A percentile compares a stretch with the other conserved stretches of the same genome.
Evolutionary conservation across 2,888 invertebrate genomes (phyloP).

Genomic region (Leptinotarsa haldemani): DNA sequence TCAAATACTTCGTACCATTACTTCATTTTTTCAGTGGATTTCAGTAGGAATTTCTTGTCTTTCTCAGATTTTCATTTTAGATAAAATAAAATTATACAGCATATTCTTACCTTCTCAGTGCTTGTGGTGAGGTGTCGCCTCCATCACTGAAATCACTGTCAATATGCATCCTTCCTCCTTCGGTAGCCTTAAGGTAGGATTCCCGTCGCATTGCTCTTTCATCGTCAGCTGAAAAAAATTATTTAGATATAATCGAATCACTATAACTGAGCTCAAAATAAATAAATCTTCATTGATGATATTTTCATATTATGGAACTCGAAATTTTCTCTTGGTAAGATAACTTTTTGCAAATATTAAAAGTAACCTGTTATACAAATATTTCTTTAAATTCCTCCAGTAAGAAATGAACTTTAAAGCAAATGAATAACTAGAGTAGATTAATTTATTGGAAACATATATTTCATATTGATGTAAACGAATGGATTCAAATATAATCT

Average conservation of each 20-base stretch:
- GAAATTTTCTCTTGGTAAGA: too few relatives aligned
- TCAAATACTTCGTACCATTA: too few relatives aligned
- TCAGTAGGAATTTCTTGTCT: not conserved
- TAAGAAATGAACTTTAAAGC: too few relatives aligned
- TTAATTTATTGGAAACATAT: too few relatives aligned
- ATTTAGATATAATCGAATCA: not conserved
- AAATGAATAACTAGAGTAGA: too few relatives aligned
- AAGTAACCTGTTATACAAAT: too few relatives aligned
- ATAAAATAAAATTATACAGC: not conserved
- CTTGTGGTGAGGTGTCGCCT: conserved; percentile 69
- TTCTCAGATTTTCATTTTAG: not conserved
- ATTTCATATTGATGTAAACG: too few relatives aligned
- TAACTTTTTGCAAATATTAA: too few relatives aligned
- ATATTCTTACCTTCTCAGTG: conserved; percentile 73
- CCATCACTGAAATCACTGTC: conserved; percentile 78
- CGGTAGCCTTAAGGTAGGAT: conserved; percentile 95
- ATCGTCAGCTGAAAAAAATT: conserved; percentile 75
- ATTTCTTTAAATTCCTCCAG: too few relatives aligned
- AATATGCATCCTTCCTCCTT: conserved; percentile 80
- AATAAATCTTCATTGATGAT: not conserved
- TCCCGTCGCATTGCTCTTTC: conserved; percentile 88
- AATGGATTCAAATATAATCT: too few relatives aligned
- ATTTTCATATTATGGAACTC: too few relatives aligned
- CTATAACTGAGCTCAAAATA: not conserved
- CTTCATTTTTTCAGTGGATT: too few relatives aligned